Conservation (phyloP, 2,888 invertebrate species). For the Zhuqinia jingwanae region DNA sequence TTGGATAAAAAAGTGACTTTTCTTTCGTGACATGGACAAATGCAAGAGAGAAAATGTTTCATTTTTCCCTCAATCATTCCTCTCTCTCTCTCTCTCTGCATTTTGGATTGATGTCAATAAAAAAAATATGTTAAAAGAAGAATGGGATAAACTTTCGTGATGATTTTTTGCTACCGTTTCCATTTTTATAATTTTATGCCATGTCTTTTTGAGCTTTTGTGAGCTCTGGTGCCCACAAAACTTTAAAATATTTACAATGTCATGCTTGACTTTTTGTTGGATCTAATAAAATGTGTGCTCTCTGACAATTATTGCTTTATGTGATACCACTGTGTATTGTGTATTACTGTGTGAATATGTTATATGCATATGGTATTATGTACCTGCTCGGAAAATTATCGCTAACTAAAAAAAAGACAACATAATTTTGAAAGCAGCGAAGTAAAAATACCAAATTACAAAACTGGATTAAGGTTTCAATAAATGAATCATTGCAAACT, state of each 20-base stretch:
- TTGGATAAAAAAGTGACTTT: constrained; percentile 52
- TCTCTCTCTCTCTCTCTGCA: too few species aligned
- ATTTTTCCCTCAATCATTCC: background rate
- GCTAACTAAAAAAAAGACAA: too few species aligned
- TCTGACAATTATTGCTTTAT: too few species aligned
- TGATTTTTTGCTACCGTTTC: constrained; percentile 14
- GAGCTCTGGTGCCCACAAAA: background rate
- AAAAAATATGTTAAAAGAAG: background rate
- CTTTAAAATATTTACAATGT: constrained; percentile 43
- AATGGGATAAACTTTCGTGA: constrained; percentile 43
- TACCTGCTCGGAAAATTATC: too few species aligned
- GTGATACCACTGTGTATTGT: too few species aligned
- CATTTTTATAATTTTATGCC: constrained; percentile 22
- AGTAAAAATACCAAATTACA: constrained; percentile 25
- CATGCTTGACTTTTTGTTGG: constrained; percentile 62
- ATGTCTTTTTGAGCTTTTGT: background rate
- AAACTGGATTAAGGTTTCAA: too few species aligned
- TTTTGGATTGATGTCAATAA: constrained; percentile 29
- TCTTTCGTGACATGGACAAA: constrained; percentile 43
- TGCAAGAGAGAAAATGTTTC: background rate
- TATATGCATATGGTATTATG: too few species aligned
- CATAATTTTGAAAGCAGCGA: too few species aligned
- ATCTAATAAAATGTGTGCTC: constrained; percentile 12
- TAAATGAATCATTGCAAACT: too few species aligned
- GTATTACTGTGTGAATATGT: too few species aligned